Evolutionary conservation across 2,113 vertebrate species (phyloP).

Genomic region (Benitochromis conjunctus): DNA sequence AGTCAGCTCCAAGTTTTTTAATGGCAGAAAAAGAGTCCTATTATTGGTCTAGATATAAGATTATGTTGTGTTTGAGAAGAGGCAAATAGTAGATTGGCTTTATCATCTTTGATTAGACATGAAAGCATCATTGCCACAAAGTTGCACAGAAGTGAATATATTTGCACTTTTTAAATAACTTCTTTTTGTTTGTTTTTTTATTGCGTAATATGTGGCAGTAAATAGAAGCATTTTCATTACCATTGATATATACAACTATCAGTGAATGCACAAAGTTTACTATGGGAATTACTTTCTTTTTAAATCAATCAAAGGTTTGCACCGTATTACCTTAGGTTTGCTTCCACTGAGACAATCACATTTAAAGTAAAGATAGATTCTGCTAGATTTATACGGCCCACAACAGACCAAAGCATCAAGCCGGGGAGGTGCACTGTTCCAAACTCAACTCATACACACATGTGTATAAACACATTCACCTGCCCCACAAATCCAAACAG

Average conservation of each 20-base stretch:
- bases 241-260: conserved; percentile 37
- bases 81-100: too few relatives aligned
- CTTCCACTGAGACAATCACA: neutral
- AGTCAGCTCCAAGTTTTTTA: neutral
- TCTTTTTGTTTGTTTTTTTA: neutral
- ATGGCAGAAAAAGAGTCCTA: conserved; percentile 3
- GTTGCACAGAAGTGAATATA: neutral
- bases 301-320: conserved; percentile 1
- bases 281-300: conserved; percentile 16
- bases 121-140: conserved; percentile 37
- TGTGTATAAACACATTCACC: too few relatives aligned
- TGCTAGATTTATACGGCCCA: too few relatives aligned
- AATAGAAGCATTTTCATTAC: conserved; percentile 14
- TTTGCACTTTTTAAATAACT: neutral
- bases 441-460: too few relatives aligned
- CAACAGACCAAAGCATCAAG: too few relatives aligned
- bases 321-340: neutral
- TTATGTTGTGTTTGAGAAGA: conserved; percentile 40
- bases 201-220: neutral
- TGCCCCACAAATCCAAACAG: too few relatives aligned
- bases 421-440: too few relatives aligned
- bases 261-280: conserved; percentile 18
- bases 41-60: conserved; percentile 46
- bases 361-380: neutral
- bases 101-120: conserved; percentile 49